Evolutionary conservation across 2,888 invertebrate genomes (phyloP).

Genomic region (Agapetus fuscipes): DNA sequence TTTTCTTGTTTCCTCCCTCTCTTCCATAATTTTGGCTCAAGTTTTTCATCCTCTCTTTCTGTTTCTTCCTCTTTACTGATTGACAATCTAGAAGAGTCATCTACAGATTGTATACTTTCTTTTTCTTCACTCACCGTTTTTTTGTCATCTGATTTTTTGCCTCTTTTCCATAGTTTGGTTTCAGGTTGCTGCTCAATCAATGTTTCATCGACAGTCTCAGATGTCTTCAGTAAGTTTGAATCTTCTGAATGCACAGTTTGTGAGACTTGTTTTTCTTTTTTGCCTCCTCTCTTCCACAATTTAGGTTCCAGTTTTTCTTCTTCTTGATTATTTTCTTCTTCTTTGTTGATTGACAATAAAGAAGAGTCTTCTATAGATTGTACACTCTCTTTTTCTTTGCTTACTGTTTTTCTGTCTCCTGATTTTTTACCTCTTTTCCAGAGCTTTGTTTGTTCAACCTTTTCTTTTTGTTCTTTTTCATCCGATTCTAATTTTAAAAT

Average conservation of each 20-base stretch:
- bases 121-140: slow-evolving; percentile 19
- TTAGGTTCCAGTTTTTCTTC: slow-evolving; percentile 9
- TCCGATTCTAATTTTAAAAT: slow-evolving; percentile 38
- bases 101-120: too few species aligned
- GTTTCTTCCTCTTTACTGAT: too few species aligned
- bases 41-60: too few species aligned
- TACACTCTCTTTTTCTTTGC: too few species aligned
- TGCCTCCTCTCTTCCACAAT: slow-evolving; percentile 21
- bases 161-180: slow-evolving; percentile 11
- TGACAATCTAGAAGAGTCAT: too few species aligned
- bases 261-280: too few species aligned
- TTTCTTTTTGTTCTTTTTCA: slow-evolving; percentile 29
- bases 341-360: too few species aligned
- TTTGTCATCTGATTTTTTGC: slow-evolving; percentile 2
- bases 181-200: slow-evolving; percentile 1
- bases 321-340: too few species aligned
- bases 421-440: too few species aligned
- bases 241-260: slow-evolving; percentile 4
- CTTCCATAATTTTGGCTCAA: slow-evolving; percentile 17
- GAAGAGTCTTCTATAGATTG: too few species aligned
- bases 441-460: slow-evolving; percentile 28
- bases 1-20: slow-evolving; percentile 13
- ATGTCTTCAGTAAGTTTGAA: slow-evolving; percentile 14
- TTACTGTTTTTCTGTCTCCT: too few species aligned
- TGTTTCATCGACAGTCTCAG: slow-evolving; percentile 3